A percentile compares a stretch with the other conserved stretches of the same genome.
Conservation (phyloP, 2,113 vertebrate genomes). For the Copsychus sechellarum region DNA sequence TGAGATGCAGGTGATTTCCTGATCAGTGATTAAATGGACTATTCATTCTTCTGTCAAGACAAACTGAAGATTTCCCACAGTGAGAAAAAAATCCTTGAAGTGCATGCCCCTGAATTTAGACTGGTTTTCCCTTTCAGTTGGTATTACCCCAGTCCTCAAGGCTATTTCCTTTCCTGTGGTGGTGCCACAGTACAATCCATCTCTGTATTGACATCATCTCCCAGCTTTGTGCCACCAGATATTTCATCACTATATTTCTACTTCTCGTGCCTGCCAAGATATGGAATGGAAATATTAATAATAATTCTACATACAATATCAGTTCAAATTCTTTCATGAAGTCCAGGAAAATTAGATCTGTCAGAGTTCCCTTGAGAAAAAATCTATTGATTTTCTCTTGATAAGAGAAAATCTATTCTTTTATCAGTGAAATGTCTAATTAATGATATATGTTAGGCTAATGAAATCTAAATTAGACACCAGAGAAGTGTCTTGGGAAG, state of each 20-base stretch:
- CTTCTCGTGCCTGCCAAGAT: background rate
- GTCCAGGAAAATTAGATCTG: constrained; percentile 25
- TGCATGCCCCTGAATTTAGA: background rate
- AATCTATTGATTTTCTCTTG: constrained; percentile 21
- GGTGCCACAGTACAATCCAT: background rate
- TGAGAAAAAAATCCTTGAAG: constrained; percentile 8
- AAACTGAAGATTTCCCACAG: background rate
- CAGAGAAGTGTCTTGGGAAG: background rate
- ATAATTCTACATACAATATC: background rate
- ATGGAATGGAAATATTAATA: constrained; percentile 36
- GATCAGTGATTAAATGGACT: background rate
- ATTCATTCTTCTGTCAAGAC: background rate
- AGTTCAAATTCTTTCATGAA: constrained; percentile 28
- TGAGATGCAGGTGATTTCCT: background rate
- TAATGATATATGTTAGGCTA: constrained; percentile 28
- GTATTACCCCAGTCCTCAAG: background rate
- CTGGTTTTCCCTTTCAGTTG: background rate
- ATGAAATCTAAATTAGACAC: constrained; percentile 50
- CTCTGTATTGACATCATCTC: background rate
- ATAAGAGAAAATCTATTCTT: constrained; percentile 31
- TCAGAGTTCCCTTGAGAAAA: constrained; percentile 12
- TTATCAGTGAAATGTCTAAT: constrained; percentile 40
- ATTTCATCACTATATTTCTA: background rate
- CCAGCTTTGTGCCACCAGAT: background rate
- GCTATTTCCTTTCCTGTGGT: background rate